phyloP scores from a whole-genome alignment of 2,113 vertebrate genomes.

The Spheniscus mendiculus region DNA sequence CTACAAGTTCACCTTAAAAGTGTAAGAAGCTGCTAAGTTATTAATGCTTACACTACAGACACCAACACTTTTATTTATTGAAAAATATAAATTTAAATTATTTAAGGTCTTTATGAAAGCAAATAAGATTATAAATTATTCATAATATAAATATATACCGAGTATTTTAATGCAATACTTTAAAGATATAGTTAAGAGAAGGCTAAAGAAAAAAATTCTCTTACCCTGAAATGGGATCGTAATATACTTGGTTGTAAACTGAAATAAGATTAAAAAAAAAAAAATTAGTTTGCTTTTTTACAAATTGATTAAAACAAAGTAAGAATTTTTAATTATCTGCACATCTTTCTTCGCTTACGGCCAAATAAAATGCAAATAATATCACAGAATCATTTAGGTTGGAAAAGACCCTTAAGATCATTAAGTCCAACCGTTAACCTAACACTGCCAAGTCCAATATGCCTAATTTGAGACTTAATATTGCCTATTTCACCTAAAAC shows the following conservation, averaged over 20 bases:
- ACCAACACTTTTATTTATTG: fast-evolving
- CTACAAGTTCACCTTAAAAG: background rate
- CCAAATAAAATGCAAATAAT: background rate
- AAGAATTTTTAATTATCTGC: background rate
- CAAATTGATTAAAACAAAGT: background rate
- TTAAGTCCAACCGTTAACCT: background rate
- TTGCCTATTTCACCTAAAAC: background rate
- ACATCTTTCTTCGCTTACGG: background rate
- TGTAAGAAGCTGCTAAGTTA: background rate
- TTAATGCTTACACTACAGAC: background rate
- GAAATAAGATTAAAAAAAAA: conserved; percentile 53
- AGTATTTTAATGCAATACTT: background rate
- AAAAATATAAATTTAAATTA: background rate
- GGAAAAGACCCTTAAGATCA: background rate
- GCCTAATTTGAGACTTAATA: background rate
- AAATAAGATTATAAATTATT: background rate
- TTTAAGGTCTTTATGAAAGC: background rate
- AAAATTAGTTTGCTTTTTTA: conserved; percentile 3
- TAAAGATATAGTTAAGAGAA: background rate
- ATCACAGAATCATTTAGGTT: background rate
- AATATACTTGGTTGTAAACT: conserved; percentile 81
- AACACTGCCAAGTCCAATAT: background rate
- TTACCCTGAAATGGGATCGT: conserved; percentile 89
- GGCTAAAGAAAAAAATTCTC: background rate
- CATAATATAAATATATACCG: background rate